phyloP scores from a whole-genome alignment of 2,888 invertebrate species.

The Trissolcus japonicus region DNA sequence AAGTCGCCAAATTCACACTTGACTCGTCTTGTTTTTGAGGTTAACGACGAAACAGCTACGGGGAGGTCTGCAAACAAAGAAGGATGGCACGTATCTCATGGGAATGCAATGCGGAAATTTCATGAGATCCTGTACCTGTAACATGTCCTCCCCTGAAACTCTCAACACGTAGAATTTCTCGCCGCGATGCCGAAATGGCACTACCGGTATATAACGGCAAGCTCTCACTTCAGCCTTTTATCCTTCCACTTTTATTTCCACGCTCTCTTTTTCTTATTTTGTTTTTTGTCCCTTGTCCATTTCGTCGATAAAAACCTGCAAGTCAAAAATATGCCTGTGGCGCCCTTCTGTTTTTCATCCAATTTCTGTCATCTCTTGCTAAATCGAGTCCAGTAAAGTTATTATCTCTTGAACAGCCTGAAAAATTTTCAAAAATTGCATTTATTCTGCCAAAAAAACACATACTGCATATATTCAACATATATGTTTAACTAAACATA shows the following conservation, averaged over 20 bases:
- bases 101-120: constrained; percentile 73
- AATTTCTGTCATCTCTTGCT: background rate
- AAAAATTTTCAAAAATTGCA: too few species aligned
- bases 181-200: constrained; percentile 53
- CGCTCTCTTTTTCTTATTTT: constrained; percentile 32
- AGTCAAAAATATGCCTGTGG: constrained; percentile 46
- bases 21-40: constrained; percentile 50
- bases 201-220: constrained; percentile 60
- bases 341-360: constrained; percentile 29
- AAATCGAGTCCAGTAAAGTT: too few species aligned
- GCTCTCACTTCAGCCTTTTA: constrained; percentile 58
- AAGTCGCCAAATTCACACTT: constrained; percentile 46
- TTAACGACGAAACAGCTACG: constrained; percentile 47
- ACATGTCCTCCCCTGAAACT: constrained; percentile 54
- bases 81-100: constrained; percentile 67
- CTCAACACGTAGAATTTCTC: constrained; percentile 56
- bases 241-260: constrained; percentile 57
- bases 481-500: too few species aligned
- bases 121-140: constrained; percentile 61
- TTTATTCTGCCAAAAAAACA: too few species aligned
- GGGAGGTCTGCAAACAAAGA: constrained; percentile 51
- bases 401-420: too few species aligned
- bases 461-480: too few species aligned
- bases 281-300: constrained; percentile 52
- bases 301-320: constrained; percentile 47